These are phyloP conservation scores for Harpagus bidentatus DNA, from an alignment of 2,113 vertebrate genomes.

Conservation along the genomic window DNA sequence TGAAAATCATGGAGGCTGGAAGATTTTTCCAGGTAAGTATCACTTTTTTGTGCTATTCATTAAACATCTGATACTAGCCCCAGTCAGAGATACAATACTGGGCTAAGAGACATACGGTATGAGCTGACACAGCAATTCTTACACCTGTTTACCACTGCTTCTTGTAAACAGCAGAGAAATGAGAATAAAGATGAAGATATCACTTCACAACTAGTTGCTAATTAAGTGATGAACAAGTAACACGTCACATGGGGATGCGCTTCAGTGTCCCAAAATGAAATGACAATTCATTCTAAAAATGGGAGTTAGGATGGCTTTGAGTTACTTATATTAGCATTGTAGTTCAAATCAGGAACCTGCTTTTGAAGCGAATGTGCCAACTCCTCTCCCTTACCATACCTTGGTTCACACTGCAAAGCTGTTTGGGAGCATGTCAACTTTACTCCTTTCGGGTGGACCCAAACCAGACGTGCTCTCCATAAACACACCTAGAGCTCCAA, in stretches of 20 bases:
- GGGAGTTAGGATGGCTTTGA: neutral
- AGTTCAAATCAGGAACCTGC: neutral
- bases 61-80: neutral
- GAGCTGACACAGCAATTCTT: neutral
- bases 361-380: neutral
- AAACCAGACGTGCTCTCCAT: neutral
- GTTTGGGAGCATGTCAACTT: neutral
- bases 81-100: neutral
- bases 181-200: neutral
- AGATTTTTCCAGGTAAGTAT: neutral
- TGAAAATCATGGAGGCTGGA: neutral
- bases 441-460: neutral
- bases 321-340: neutral
- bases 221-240: conserved; percentile 1
- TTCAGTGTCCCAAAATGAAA: conserved; percentile 6
- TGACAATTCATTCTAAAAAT: neutral
- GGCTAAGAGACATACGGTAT: neutral
- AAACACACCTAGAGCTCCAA: neutral
- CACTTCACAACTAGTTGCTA: neutral
- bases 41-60: neutral
- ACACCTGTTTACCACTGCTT: neutral
- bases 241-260: neutral
- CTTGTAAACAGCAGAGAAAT: neutral
- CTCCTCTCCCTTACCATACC: neutral
- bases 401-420: neutral